Evolutionary conservation across 2,888 invertebrate species (phyloP).

Genomic region (Melipona beecheii): DNA sequence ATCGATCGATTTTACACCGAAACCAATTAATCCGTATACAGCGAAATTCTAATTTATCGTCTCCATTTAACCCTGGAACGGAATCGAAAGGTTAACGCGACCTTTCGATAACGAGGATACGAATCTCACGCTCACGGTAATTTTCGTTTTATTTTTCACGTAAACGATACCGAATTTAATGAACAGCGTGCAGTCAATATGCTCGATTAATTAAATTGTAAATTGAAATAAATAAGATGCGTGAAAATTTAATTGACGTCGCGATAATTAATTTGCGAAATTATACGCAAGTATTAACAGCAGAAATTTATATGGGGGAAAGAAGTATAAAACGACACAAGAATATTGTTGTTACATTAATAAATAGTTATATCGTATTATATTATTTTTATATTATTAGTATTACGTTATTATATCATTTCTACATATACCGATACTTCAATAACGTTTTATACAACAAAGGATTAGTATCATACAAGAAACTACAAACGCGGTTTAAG

Average conservation of each 20-base stretch:
- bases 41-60: background rate
- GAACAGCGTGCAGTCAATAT: no score
- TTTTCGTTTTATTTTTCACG: background rate
- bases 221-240: background rate
- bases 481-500: no score
- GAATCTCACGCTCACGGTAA: no score
- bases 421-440: no score
- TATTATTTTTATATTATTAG: no score
- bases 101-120: no score
- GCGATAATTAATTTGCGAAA: background rate
- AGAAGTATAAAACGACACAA: background rate
- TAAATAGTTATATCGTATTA: no score
- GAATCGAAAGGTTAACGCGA: background rate
- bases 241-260: background rate
- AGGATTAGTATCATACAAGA: no score
- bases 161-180: background rate
- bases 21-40: slow-evolving; percentile 10
- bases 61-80: background rate
- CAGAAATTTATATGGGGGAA: background rate
- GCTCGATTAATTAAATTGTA: background rate
- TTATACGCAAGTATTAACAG: no score
- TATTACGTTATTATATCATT: no score
- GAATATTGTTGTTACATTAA: background rate
- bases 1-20: background rate
- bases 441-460: no score